These are phyloP conservation scores for Laterallus jamaicensis DNA, from an alignment of 2,113 vertebrate genomes.

Conservation along the genomic window DNA sequence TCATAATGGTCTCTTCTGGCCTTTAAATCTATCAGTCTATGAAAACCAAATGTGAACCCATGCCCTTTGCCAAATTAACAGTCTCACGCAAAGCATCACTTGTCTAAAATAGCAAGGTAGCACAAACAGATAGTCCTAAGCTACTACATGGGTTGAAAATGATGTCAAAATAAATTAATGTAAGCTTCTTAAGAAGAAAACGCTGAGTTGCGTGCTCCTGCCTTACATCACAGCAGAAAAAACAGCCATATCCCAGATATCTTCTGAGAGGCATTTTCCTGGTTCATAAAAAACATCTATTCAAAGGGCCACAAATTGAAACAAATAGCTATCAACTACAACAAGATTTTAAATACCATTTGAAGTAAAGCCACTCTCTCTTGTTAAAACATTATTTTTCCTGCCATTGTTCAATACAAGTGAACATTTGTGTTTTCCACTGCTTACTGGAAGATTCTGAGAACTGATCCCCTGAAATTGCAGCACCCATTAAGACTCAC, in stretches of 20 bases:
- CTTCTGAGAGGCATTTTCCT: background rate
- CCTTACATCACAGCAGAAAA: background rate
- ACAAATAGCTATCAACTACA: background rate
- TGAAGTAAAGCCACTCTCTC: background rate
- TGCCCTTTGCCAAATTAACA: constrained; percentile 59
- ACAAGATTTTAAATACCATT: background rate
- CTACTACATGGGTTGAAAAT: constrained; percentile 16
- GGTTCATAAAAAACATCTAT: background rate
- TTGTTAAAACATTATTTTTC: background rate
- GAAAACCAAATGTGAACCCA: constrained; percentile 67
- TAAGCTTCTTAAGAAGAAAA: background rate
- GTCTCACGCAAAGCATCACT: constrained; percentile 36
- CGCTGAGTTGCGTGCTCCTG: background rate
- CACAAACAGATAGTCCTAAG: constrained; percentile 28
- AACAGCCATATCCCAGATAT: background rate
- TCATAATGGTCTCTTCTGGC: constrained; percentile 48
- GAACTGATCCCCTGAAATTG: background rate
- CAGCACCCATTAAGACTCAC: background rate
- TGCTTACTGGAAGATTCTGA: background rate
- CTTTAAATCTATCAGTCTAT: constrained; percentile 59
- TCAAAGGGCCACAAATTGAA: background rate
- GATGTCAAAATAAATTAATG: constrained; percentile 48
- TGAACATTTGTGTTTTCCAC: background rate
- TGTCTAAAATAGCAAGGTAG: constrained; percentile 38
- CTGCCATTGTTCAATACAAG: background rate